Evolutionary conservation across 2,113 vertebrate genomes (phyloP), one percentile per base, ranked within the genome.

Genomic region (Elanoides forficatus): DNA sequence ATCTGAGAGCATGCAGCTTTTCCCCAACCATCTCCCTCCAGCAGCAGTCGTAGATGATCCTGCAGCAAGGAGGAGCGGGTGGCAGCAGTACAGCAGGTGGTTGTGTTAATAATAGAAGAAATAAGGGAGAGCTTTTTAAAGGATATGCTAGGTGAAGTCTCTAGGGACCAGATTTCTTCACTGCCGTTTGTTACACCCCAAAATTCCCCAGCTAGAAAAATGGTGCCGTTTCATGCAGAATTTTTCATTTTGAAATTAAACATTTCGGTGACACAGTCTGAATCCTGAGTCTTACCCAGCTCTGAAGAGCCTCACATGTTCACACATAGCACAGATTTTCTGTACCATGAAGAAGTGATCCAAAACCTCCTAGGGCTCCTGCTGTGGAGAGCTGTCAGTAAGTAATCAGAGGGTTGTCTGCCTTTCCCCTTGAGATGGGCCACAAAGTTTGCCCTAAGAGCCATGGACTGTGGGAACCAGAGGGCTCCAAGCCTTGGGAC

Each of bases 21-120:
- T 55, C 32, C 34, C 9, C 2, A 29, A 1, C 52, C 8, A 0
- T 43, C 13, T 21, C 38, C 26, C 16, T 55, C 11, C 45, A 32
- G 27, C 15, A 47, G 15, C 58, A 42, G n/a, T 10, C 26, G 42
- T 7, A 62, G 47, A 26, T 48, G 59, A n/a, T 21, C 34, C 52
- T 6, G 2, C 52, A 53, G 73, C 19, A 26, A 80, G 25, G 16
- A 50, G 23, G 27, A 36, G 25, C 1, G 9, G 3, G 20, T 63
- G 30, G 27, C 48, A 55, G 27, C 3, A 4, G 13, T 26, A 42
- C 4, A 7, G 20, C 14, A 29, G 10, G 16, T 50, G 23, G 9
- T 12, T 59, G 15, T 59, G 56, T 42, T 65, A 52, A 71, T 32
- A 47, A 23, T 4, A 13, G 50, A 70, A 81, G 50, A 53, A 74